Evolutionary conservation across 2,113 vertebrate genomes (phyloP), one percentile per base, ranked within the genome.

Genomic region (Mionectes macconnelli): DNA sequence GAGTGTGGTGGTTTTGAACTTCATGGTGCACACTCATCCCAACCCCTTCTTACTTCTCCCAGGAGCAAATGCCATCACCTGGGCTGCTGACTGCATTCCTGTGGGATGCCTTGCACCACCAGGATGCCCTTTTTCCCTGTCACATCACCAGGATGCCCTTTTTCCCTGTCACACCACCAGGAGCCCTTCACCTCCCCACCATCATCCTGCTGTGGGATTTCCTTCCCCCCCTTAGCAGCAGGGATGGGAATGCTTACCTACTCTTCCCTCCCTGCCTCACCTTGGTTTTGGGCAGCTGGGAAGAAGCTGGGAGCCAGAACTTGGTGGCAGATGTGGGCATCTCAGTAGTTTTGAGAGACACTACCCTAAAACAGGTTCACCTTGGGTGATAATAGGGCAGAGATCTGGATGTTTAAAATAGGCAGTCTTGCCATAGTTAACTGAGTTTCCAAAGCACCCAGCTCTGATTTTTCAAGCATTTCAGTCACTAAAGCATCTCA

Each of bases 11-110:
- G 31, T 42, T 57, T 79, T 39, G 35, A 27, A 20, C 53, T 62
- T 69, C 5, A 2, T 6, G 20, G 12, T 21, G 24, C 63, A 6
- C 27, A 0, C 8, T 0, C 8, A 5, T 73, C 63, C 31, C 80
- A 52, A 5, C 47, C 20, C n/a, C 42, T n/a, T 12, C 56, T 57
- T 23, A 14, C 37, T 87, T 69, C 45, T 87, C 14, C 76, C 17
- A 1, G 0, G 4, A 62, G 45, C 1, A 18, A 40, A 40, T 62
- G 47, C 47, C 42, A 3, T n/a, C 0, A 0, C 42, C 17, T n/a
- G 57, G 15, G 47, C 9, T 18, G 56, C 53, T 74, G 64, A 31
- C 7, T 82, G 37, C 67, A 76, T 79, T 76, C 28, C 31, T 2
- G 0, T 37, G 63, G 57, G 47, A 49, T 72, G 27, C 19, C 35